Percentiles rank a stretch among this genome's conserved stretches.
These are phyloP conservation scores for Scaptomyza cyrtandrae DNA, from an alignment of 2,888 invertebrate species.

Conservation along the genomic window DNA sequence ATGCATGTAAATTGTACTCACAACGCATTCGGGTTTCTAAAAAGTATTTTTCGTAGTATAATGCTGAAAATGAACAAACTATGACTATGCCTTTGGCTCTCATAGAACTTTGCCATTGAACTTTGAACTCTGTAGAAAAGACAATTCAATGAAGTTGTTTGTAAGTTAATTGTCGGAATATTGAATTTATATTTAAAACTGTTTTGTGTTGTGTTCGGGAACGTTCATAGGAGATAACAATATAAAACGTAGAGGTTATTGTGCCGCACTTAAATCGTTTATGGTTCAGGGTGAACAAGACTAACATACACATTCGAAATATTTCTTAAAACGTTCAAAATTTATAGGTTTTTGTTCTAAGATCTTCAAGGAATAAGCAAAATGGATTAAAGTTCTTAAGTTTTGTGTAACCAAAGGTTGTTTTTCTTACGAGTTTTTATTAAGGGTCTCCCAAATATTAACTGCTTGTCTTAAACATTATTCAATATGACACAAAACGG, in stretches of 20 bases:
- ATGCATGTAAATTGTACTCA: conserved; percentile 67
- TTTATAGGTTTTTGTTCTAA: neutral
- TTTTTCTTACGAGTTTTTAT: neutral
- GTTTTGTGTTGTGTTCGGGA: neutral
- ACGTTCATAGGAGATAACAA: neutral
- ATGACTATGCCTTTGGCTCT: conserved; percentile 70
- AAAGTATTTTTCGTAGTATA: conserved; percentile 79
- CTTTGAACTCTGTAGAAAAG: conserved; percentile 62
- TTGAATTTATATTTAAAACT: neutral
- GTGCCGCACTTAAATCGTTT: neutral
- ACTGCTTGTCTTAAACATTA: no score
- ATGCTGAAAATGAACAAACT: conserved; percentile 76
- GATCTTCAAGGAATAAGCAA: neutral
- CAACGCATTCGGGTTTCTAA: conserved; percentile 75
- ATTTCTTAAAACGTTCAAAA: neutral
- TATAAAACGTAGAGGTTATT: neutral
- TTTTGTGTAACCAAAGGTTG: neutral
- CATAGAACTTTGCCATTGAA: conserved; percentile 47
- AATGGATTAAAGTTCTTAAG: neutral
- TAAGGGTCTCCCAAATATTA: no score
- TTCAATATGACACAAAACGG: no score
- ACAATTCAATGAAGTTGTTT: conserved; percentile 12
- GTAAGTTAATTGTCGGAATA: neutral
- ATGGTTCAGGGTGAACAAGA: neutral
- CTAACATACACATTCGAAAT: no score